phyloP scores from a whole-genome alignment of 2,888 invertebrate genomes.

The Brenthis daphne region DNA sequence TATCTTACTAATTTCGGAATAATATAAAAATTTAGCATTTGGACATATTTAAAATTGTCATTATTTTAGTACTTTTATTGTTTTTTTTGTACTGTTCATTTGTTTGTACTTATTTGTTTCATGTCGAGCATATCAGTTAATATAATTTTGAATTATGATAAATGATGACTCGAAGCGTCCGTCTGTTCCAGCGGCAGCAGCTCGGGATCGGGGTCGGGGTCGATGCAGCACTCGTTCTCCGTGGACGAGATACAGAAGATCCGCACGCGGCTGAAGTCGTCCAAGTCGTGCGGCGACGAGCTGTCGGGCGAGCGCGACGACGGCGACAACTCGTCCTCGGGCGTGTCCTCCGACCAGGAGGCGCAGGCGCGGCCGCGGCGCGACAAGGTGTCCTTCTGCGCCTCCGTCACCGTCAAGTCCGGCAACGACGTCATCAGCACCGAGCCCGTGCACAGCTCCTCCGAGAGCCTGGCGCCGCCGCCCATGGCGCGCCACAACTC shows the following conservation, averaged over 20 bases:
- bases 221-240: conserved; percentile 92
- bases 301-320: conserved; percentile 86
- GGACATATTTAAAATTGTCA: too few relatives aligned
- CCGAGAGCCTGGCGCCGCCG: conserved; percentile 68
- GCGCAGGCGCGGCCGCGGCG: conserved; percentile 63
- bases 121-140: not conserved
- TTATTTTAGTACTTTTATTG: too few relatives aligned
- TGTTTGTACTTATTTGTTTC: too few relatives aligned
- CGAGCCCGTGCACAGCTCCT: conserved; percentile 77
- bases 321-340: conserved; percentile 94
- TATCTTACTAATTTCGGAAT: too few relatives aligned
- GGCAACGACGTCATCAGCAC: conserved; percentile 79
- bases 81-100: too few relatives aligned
- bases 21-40: too few relatives aligned
- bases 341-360: conserved; percentile 93
- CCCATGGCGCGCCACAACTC: conserved; percentile 84
- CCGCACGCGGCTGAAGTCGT: conserved; percentile 91
- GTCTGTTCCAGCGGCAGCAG: conserved; percentile 85
- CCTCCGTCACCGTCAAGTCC: conserved; percentile 77
- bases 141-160: not conserved
- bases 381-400: conserved; percentile 78
- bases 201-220: conserved; percentile 88
- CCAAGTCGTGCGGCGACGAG: conserved; percentile 93
- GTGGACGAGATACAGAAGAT: conserved; percentile 95
- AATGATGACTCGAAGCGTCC: not conserved